A percentile compares a stretch with the other conserved stretches of the same genome.
Conservation (phyloP, 2,888 invertebrate species). For the Zygothrica quintamaculata region DNA sequence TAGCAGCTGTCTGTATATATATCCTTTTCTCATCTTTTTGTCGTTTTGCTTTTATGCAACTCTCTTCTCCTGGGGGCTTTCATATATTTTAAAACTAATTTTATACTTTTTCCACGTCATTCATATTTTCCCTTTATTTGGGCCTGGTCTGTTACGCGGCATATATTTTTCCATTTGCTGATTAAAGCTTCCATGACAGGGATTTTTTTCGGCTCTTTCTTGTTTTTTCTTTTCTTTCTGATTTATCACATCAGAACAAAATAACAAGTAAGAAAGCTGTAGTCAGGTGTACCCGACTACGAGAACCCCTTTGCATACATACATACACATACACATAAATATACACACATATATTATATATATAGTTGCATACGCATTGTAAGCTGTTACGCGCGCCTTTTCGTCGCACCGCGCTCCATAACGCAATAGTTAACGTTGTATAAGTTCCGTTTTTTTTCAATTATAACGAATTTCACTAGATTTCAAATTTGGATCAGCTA, state of each 20-base stretch:
- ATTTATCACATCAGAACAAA: slow-evolving; percentile 8
- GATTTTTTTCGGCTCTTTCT: slow-evolving; percentile 48
- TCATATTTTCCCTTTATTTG: slow-evolving; percentile 6
- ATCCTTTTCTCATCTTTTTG: not conserved
- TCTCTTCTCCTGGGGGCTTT: slow-evolving; percentile 41
- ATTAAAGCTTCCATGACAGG: slow-evolving; percentile 67
- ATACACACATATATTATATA: no score
- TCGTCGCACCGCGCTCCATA: no score
- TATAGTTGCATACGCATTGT: no score
- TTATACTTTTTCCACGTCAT: slow-evolving; percentile 16
- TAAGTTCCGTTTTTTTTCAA: no score
- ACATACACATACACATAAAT: no score
- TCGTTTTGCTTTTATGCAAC: not conserved
- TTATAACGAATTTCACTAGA: no score
- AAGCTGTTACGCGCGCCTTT: no score
- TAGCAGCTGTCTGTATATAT: not conserved
- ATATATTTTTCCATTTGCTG: slow-evolving; percentile 71
- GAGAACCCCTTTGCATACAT: no score
- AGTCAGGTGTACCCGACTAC: no score
- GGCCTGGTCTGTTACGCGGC: slow-evolving; percentile 39
- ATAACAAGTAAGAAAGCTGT: no score
- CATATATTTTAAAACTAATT: slow-evolving; percentile 67
- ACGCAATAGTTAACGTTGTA: no score
- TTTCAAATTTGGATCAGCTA: no score
- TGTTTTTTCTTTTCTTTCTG: slow-evolving; percentile 13